Conservation (phyloP, 2,888 invertebrate species). For the Cyrtodaria siliqua region DNA sequence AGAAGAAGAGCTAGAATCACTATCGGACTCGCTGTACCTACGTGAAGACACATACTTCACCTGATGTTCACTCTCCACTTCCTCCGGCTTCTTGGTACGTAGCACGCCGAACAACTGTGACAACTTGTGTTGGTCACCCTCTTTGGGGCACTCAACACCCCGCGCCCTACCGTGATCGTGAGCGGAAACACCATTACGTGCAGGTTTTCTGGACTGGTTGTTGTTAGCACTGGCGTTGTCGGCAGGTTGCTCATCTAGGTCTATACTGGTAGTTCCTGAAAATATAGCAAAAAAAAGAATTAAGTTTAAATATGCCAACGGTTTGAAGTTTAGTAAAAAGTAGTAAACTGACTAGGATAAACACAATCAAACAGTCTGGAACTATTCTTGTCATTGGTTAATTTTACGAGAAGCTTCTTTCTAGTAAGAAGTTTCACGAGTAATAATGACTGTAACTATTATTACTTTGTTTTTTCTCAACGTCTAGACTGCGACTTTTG, state of each 20-base stretch:
- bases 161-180: slow-evolving; percentile 45
- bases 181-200: slow-evolving; percentile 50
- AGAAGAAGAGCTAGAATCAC: slow-evolving; percentile 68
- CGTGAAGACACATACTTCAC: slow-evolving; percentile 59
- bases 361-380: too few species aligned
- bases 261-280: slow-evolving; percentile 58
- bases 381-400: too few species aligned
- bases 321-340: too few species aligned
- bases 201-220: slow-evolving; percentile 32
- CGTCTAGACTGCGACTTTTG: too few species aligned
- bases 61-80: slow-evolving; percentile 42
- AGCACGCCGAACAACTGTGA: slow-evolving; percentile 71
- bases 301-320: too few species aligned
- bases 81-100: slow-evolving; percentile 53
- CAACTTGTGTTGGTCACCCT: slow-evolving; percentile 74
- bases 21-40: slow-evolving; percentile 65
- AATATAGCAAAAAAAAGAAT: not conserved
- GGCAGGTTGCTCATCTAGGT: slow-evolving; percentile 42
- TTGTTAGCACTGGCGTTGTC: slow-evolving; percentile 11
- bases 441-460: too few species aligned
- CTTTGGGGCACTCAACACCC: slow-evolving; percentile 73
- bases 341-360: too few species aligned
- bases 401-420: too few species aligned
- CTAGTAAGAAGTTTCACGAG: too few species aligned
- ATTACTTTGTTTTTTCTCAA: too few species aligned